Conservation (phyloP, 2,888 invertebrate species). For the Brenthis hecate region DNA sequence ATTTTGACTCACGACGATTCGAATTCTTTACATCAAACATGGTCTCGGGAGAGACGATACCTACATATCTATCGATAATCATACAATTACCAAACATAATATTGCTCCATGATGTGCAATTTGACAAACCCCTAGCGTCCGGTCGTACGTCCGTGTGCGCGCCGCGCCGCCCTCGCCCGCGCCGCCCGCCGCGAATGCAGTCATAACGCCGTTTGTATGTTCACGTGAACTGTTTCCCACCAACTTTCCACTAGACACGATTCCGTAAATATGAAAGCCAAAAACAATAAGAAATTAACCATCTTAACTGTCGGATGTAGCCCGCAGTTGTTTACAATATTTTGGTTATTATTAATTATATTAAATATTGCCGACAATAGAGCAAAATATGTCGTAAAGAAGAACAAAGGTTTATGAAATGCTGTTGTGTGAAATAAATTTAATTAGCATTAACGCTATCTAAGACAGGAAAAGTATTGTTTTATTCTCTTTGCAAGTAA, state of each 20-base stretch:
- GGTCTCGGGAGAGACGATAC: too few relatives aligned
- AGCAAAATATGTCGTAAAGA: background rate
- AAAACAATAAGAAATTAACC: background rate
- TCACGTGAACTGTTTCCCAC: conserved; percentile 7
- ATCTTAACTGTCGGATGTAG: background rate
- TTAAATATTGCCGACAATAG: background rate
- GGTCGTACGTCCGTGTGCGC: too few relatives aligned
- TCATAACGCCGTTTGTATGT: background rate
- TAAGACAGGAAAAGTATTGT: too few relatives aligned
- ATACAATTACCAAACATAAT: too few relatives aligned
- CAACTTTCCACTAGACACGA: conserved; percentile 1
- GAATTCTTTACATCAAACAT: too few relatives aligned
- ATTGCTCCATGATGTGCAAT: too few relatives aligned
- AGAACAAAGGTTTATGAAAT: background rate
- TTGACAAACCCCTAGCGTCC: too few relatives aligned
- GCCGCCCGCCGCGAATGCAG: background rate
- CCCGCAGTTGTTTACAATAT: too few relatives aligned
- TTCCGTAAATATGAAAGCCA: conserved; percentile 2
- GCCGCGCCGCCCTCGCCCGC: background rate
- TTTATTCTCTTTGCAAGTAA: too few relatives aligned
- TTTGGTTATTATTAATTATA: background rate
- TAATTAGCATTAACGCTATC: too few relatives aligned
- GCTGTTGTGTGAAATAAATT: background rate
- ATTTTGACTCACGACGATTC: too few relatives aligned
- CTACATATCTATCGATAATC: too few relatives aligned